Percentiles rank a stretch among this genome's conserved stretches.
phyloP scores from a whole-genome alignment of 1,140 invertebrate genomes.

The Cotesia chilonis region DNA sequence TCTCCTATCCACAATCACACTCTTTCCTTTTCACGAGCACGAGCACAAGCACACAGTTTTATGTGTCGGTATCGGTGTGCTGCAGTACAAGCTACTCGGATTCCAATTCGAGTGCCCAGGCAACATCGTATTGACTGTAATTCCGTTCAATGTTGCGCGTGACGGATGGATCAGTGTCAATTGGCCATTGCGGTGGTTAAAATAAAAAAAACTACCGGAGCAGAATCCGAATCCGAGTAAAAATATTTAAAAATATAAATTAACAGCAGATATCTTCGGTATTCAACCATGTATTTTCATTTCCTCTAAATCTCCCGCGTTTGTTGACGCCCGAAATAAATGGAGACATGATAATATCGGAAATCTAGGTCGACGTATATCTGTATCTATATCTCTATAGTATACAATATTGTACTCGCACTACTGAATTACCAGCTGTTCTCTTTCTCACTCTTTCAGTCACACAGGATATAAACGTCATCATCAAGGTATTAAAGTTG shows the following conservation, averaged over 20 bases:
- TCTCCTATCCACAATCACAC: no score
- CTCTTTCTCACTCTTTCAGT: no score
- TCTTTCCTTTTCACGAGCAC: no score
- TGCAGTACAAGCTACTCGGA: conserved; percentile 2
- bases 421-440: no score
- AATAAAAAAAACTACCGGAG: conserved; percentile 23
- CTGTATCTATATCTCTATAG: no score
- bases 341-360: conserved; percentile 19
- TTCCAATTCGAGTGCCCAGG: conserved; percentile 42
- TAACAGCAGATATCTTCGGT: conserved; percentile 20
- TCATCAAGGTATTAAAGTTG: no score
- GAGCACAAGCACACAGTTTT: no score
- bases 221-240: conserved; percentile 29
- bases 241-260: conserved; percentile 38
- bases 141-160: conserved; percentile 62
- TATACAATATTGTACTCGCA: no score
- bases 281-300: conserved; percentile 33
- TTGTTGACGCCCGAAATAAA: conserved; percentile 39
- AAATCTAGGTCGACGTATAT: conserved; percentile 4
- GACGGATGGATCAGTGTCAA: conserved; percentile 62
- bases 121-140: conserved; percentile 61
- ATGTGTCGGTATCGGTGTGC: conserved; percentile 3
- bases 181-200: conserved; percentile 44
- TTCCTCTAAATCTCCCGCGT: conserved; percentile 32
- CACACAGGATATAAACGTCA: no score